Base-by-base conservation (phyloP, 2,113 vertebrate species). In the Pygoscelis adeliae region DNA sequence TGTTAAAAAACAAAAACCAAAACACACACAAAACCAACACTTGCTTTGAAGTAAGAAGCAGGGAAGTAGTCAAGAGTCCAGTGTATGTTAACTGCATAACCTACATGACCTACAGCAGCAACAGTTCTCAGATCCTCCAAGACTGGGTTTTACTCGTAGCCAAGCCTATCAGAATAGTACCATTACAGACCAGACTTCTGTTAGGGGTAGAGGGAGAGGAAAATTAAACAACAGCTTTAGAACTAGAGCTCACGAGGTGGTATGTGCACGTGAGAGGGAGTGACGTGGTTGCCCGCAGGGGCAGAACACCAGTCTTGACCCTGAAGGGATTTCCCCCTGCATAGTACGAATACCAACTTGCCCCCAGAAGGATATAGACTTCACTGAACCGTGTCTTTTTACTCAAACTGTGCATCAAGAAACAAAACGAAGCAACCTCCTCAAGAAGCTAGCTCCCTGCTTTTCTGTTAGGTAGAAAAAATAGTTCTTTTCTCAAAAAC, bases 91-190 rank as follows among this genome's bases (percentile, higher is more conserved):
- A n/a, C 42, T 10, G 12, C 10, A 5, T 52, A 40, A 62, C 36
- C 20, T 61, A 17, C 7, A 3, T 3, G 13, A 56, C 13, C 42
- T 42, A 42, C 12, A 13, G 16, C 25, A 87, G 12, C 5, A 61
- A 25, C 19, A 6, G 5, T 14, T 22, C 21, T 23, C 58, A 67
- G 21, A 61, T 26, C 3, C 30, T 38, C 20, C 34, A 74, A 47
- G 20, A 16, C 0, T 8, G 15, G 21, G 10, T 46, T 87, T 89
- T 30, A 38, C 13, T 32, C 0, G 0, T 5, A 72, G 13, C 2
- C 17, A 38, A 38, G 22, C 30, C 56, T 38, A 14, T 14, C 27
- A 46, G 46, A 50, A 40, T 8, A 55, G 52, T 7, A 23, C 6
- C 3, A 9, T 22, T 49, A 77, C 20, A 77, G n/a, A 34, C 7